A percentile compares a stretch with the other conserved stretches of the same genome.
Evolutionary conservation across 2,888 invertebrate genomes (phyloP).

Genomic region (Petrolisthes manimaculis): DNA sequence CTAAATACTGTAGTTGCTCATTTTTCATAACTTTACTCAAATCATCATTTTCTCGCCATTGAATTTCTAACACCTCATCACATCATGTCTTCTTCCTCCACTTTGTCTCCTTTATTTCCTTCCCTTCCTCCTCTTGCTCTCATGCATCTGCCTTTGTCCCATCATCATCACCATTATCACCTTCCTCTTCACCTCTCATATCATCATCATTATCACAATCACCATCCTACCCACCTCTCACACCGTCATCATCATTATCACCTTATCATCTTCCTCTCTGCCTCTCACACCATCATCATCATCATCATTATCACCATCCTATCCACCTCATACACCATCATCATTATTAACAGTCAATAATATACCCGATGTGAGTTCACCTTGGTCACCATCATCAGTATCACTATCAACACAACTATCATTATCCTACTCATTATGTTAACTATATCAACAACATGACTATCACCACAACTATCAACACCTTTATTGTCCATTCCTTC

Average conservation of each 20-base stretch:
- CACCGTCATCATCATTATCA: neutral
- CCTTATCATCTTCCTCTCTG: neutral
- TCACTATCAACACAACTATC: neutral
- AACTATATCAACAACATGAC: neutral
- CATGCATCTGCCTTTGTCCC: neutral
- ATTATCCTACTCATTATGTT: neutral
- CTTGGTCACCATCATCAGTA: neutral
- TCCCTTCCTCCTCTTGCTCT: neutral
- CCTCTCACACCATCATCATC: constrained; percentile 3
- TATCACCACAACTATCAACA: neutral
- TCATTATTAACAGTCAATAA: neutral
- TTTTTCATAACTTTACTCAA: no score
- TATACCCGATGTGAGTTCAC: no score
- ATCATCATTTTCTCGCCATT: no score
- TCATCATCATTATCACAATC: neutral
- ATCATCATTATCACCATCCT: neutral
- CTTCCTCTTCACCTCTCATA: neutral
- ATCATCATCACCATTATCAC: constrained; percentile 3
- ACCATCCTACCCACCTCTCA: neutral
- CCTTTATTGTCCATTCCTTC: neutral
- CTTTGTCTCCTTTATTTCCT: neutral
- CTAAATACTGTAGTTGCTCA: no score
- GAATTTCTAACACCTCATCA: neutral
- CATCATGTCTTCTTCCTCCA: neutral
- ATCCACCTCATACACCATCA: neutral